A percentile compares a stretch with the other conserved stretches of the same genome.
Conservation (phyloP, 1,140 invertebrate genomes). For the Drosophila sucinea region DNA sequence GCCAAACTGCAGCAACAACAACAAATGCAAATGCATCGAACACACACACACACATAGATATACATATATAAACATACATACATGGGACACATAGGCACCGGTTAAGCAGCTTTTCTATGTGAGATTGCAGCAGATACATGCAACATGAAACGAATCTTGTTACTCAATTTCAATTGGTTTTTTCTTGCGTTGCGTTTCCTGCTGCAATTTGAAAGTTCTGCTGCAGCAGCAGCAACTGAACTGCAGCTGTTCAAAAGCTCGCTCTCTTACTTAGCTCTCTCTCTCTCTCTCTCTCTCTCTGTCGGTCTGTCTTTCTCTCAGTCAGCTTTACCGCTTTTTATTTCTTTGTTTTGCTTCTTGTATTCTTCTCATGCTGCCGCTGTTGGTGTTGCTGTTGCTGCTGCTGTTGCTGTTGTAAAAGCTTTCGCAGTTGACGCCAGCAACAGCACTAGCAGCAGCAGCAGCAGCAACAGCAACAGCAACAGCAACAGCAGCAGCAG, state of each 20-base stretch:
- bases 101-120: conserved; percentile 68
- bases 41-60: conserved; percentile 21
- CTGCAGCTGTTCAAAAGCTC: conserved; percentile 66
- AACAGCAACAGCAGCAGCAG: conserved; percentile 39
- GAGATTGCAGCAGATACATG: conserved; percentile 62
- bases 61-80: background rate
- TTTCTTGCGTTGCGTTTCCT: conserved; percentile 45
- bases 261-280: conserved; percentile 26
- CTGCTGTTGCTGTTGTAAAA: conserved; percentile 15
- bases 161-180: conserved; percentile 79
- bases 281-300: conserved; percentile 13
- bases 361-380: conserved; percentile 58
- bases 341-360: conserved; percentile 78
- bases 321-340: conserved; percentile 56
- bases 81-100: conserved; percentile 33
- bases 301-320: background rate
- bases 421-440: conserved; percentile 23
- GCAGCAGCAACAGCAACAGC: conserved; percentile 31
- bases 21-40: conserved; percentile 79
- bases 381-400: background rate
- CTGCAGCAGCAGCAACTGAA: conserved; percentile 13
- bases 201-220: conserved; percentile 26
- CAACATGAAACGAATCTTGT: conserved; percentile 66
- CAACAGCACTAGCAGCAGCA: background rate
- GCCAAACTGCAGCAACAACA: conserved; percentile 59